Percentiles rank a stretch among this genome's conserved stretches.
These are phyloP conservation scores for Drosophila mimetica DNA, from an alignment of 2,888 invertebrate genomes.

Conservation along the genomic window DNA sequence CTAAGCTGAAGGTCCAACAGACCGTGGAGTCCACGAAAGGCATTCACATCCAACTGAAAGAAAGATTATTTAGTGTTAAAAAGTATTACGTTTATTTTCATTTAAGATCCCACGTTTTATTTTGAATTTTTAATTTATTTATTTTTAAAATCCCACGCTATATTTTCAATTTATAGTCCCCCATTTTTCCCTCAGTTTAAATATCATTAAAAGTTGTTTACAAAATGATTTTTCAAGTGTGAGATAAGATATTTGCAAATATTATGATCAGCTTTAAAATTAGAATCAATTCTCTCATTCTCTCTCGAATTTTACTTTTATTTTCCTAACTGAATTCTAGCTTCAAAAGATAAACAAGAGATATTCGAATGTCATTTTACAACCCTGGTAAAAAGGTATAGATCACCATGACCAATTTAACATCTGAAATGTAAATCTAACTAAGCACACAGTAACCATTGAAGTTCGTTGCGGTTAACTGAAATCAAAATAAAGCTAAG, in stretches of 20 bases:
- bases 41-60: conserved; percentile 63
- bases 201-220: conserved; percentile 1
- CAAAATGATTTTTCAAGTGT: background rate
- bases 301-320: background rate
- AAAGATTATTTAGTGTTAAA: background rate
- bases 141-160: background rate
- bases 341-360: conserved; percentile 1
- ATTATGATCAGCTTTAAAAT: conserved; percentile 15
- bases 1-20: conserved; percentile 68
- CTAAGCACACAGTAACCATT: conserved; percentile 1
- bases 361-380: conserved; percentile 3
- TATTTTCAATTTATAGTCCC: background rate
- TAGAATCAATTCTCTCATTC: conserved; percentile 11
- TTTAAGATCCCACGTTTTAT: too few relatives aligned
- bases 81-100: too few relatives aligned
- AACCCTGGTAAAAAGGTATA: background rate
- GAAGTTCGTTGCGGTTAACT: conserved; percentile 27
- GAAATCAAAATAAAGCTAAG: conserved; percentile 12
- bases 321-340: too few relatives aligned
- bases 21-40: conserved; percentile 58
- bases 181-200: background rate
- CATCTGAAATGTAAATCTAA: conserved; percentile 3
- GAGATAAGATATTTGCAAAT: conserved; percentile 3
- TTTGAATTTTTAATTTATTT: background rate
- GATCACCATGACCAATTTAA: conserved; percentile 17